Percentiles rank a stretch among this genome's conserved stretches.
These are phyloP conservation scores for Archips crataeganus DNA, from an alignment of 2,888 invertebrate genomes.

Conservation along the genomic window DNA sequence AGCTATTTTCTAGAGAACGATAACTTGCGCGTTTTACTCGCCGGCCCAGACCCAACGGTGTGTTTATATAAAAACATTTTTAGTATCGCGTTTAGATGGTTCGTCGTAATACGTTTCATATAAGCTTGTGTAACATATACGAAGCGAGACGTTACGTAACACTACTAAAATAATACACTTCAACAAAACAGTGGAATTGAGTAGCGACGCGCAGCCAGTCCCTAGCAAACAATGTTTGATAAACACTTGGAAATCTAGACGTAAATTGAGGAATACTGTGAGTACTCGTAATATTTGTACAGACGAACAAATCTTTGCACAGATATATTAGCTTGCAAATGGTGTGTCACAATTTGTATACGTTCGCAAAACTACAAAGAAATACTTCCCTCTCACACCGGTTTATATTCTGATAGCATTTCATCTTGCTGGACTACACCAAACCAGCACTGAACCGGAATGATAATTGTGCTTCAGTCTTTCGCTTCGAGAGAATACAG, in stretches of 20 bases:
- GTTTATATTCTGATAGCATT: too few relatives aligned
- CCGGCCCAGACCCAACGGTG: not conserved
- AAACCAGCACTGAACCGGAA: too few relatives aligned
- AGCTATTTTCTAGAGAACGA: not conserved
- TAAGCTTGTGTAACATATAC: conserved; percentile 12
- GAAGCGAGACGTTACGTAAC: conserved; percentile 14
- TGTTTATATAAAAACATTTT: conserved; percentile 24
- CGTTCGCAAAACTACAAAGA: not conserved
- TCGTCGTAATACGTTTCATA: conserved; percentile 1
- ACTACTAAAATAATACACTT: conserved; percentile 14
- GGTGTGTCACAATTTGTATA: too few relatives aligned
- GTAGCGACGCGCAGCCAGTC: not conserved
- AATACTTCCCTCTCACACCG: not conserved
- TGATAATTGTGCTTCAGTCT: too few relatives aligned
- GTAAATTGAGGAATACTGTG: not conserved
- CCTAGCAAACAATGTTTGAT: conserved; percentile 10
- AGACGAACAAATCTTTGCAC: not conserved
- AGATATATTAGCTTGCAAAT: not conserved
- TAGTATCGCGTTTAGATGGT: conserved; percentile 15
- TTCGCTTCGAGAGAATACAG: too few relatives aligned
- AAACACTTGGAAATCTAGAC: conserved; percentile 8
- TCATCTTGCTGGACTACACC: too few relatives aligned
- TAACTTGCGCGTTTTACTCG: not conserved
- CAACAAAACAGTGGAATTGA: conserved; percentile 1
- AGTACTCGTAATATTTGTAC: conserved; percentile 6